Percentiles rank a stretch among this genome's conserved stretches.
Conservation (phyloP, 2,113 vertebrate genomes). For the Danio rerio region GRCz12tu NC_133193.1:11406001-11406500, state of each 20-base stretch:
- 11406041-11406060: background rate
- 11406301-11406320: slow-evolving; percentile 58
- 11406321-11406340: slow-evolving; percentile 62
- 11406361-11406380: slow-evolving; percentile 56
- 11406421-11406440: slow-evolving; percentile 8
- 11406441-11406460: slow-evolving; percentile 44
- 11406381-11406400: slow-evolving; percentile 50
- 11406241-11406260: slow-evolving; percentile 59
- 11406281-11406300: slow-evolving; percentile 49
- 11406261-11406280: slow-evolving; percentile 57
- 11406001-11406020: too few relatives aligned
- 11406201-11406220: slow-evolving; percentile 29
- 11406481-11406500: slow-evolving; percentile 20
- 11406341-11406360: slow-evolving; percentile 58
- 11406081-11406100: background rate
- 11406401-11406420: slow-evolving; percentile 24
- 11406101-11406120: background rate
- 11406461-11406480: slow-evolving; percentile 47
- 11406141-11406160: background rate
- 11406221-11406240: slow-evolving; percentile 34
- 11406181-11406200: slow-evolving; percentile 28
- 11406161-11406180: slow-evolving; percentile 30
- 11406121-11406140: background rate
- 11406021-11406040: background rate
- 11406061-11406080: background rate